Percentiles rank a stretch among this genome's conserved stretches.
phyloP scores from a whole-genome alignment of 2,888 invertebrate species.

The Chorisops tibialis region DNA sequence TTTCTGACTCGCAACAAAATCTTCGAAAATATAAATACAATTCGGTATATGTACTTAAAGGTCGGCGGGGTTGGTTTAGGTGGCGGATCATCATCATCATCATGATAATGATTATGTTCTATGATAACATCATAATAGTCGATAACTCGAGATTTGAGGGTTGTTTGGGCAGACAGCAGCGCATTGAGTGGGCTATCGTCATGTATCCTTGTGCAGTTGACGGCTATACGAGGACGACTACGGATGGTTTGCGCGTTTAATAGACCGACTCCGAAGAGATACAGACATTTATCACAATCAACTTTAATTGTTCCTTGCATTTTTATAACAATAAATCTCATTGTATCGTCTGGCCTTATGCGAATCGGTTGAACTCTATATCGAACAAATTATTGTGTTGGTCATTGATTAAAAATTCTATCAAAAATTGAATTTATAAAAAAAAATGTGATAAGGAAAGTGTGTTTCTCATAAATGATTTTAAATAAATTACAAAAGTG shows the following conservation, averaged over 20 bases:
- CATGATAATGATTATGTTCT: constrained; percentile 32
- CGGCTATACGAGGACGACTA: background rate
- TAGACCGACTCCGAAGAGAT: background rate
- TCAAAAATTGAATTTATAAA: too few relatives aligned
- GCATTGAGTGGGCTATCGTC: background rate
- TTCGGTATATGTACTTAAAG: background rate
- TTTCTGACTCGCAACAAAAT: too few relatives aligned
- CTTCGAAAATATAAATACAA: background rate
- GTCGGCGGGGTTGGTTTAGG: constrained; percentile 2
- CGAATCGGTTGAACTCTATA: too few relatives aligned
- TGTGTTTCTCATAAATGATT: too few relatives aligned
- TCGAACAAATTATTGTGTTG: too few relatives aligned
- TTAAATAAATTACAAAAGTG: too few relatives aligned
- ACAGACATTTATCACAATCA: too few relatives aligned
- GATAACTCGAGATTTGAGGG: constrained; percentile 20
- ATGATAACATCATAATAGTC: constrained; percentile 31
- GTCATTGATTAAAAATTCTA: too few relatives aligned
- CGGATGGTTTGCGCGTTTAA: constrained; percentile 16
- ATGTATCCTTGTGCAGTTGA: constrained; percentile 20
- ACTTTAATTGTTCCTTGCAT: too few relatives aligned
- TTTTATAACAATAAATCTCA: too few relatives aligned
- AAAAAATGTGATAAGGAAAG: too few relatives aligned
- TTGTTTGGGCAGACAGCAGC: background rate
- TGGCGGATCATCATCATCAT: constrained; percentile 24
- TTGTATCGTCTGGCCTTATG: too few relatives aligned